A percentile compares a stretch with the other conserved stretches of the same genome.
These are phyloP conservation scores for Hirtodrosophila duncani DNA, from an alignment of 2,888 invertebrate species.

Conservation along the genomic window DNA sequence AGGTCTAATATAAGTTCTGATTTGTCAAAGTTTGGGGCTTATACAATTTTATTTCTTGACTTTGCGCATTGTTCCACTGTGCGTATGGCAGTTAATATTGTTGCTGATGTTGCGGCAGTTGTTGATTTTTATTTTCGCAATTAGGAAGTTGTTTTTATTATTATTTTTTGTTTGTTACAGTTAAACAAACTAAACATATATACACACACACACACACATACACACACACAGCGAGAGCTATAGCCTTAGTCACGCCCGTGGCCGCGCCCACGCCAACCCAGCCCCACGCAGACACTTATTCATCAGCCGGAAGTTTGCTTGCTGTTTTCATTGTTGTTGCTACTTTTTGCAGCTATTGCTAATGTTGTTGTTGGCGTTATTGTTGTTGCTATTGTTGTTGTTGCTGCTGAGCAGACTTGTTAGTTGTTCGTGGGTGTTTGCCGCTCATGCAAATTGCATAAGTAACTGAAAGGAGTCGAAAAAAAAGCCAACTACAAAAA, in stretches of 20 bases:
- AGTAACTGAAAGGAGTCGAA: slow-evolving; percentile 32
- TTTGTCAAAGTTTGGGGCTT: not conserved
- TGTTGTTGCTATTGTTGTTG: slow-evolving; percentile 27
- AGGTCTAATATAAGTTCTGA: not conserved
- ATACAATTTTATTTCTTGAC: not conserved
- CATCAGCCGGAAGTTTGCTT: slow-evolving; percentile 69
- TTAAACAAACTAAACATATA: slow-evolving; percentile 54
- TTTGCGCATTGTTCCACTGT: slow-evolving; percentile 10
- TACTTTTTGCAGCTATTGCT: not conserved
- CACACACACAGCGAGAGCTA: slow-evolving; percentile 13
- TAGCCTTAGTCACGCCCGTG: slow-evolving; percentile 26
- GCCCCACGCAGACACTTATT: slow-evolving; percentile 62
- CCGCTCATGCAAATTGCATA: slow-evolving; percentile 69
- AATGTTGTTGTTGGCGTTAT: slow-evolving; percentile 1
- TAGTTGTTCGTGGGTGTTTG: slow-evolving; percentile 72
- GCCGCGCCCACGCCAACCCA: slow-evolving; percentile 15
- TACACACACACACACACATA: slow-evolving; percentile 14
- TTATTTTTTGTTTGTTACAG: slow-evolving; percentile 39
- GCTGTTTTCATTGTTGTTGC: slow-evolving; percentile 40
- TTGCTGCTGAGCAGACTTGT: slow-evolving; percentile 56
- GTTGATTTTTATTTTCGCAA: slow-evolving; percentile 69
- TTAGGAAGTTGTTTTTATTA: slow-evolving; percentile 70
- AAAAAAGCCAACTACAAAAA: slow-evolving; percentile 35
- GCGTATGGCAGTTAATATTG: slow-evolving; percentile 20
- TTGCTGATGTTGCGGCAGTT: slow-evolving; percentile 35